These are phyloP conservation scores for Macrosiphum euphorbiae DNA, from an alignment of 2,888 invertebrate genomes.

Conservation along the genomic window DNA sequence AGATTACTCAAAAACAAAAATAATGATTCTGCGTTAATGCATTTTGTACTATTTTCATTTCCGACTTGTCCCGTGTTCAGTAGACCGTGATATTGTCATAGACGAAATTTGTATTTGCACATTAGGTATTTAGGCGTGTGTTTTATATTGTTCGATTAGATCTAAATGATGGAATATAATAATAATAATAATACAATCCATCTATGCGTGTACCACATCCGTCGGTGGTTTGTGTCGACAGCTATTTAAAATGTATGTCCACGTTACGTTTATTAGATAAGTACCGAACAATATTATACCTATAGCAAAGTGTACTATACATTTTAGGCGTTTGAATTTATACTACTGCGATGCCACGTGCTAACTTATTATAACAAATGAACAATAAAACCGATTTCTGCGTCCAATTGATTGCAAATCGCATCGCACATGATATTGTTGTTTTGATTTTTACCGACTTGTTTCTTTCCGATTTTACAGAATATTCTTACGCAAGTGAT, in stretches of 20 bases:
- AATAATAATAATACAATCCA: neutral
- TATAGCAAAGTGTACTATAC: neutral
- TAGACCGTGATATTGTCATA: neutral
- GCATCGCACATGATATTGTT: neutral
- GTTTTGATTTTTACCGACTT: neutral
- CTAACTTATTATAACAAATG: neutral
- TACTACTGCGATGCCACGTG: neutral
- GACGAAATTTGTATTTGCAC: neutral
- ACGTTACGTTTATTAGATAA: neutral
- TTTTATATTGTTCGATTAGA: neutral
- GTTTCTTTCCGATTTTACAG: conserved; percentile 48
- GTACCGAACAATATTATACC: neutral
- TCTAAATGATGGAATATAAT: neutral
- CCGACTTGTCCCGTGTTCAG: neutral
- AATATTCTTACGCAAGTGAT: neutral
- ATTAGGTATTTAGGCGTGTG: neutral
- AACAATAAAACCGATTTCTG: neutral
- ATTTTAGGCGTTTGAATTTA: neutral
- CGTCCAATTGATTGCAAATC: neutral
- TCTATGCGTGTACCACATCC: neutral
- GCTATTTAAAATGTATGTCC: neutral
- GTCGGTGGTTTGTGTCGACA: neutral
- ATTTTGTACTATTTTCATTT: too few species aligned
- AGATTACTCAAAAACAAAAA: too few species aligned
- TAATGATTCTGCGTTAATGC: too few species aligned